These are phyloP conservation scores for Gymnopithys bicolor DNA, from an alignment of 2,797 vertebrate species.

Conservation along the genomic window DNA sequence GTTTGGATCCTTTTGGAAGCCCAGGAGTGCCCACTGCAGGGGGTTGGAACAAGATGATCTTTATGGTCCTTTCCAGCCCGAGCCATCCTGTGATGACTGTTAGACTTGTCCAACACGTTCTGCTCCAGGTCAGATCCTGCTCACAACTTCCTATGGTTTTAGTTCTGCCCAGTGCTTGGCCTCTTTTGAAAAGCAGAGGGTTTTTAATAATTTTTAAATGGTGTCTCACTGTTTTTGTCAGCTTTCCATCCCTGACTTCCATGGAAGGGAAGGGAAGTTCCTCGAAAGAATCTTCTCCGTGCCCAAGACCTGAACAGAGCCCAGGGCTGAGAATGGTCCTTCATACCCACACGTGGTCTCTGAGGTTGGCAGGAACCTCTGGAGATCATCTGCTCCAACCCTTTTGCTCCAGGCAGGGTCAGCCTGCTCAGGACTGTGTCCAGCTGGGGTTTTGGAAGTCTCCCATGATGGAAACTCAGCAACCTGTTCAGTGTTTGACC, in stretches of 20 bases:
- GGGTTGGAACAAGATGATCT: neutral
- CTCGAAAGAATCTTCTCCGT: neutral
- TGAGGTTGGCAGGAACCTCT: neutral
- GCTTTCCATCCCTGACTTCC: neutral
- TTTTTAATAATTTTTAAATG: neutral
- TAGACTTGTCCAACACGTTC: neutral
- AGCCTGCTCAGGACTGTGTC: neutral
- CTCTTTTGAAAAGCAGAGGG: neutral
- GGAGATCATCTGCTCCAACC: neutral
- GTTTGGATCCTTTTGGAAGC: neutral
- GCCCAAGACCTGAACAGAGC: neutral
- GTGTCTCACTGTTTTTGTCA: neutral
- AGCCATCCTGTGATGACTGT: neutral
- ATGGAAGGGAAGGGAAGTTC: neutral
- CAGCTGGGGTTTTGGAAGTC: neutral
- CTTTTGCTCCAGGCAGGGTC: neutral
- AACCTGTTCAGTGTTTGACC: neutral
- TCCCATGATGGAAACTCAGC: neutral
- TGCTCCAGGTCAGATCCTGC: neutral
- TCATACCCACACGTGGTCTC: rapidly evolving
- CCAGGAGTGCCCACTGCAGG: neutral
- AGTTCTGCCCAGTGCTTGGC: neutral
- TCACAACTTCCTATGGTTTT: neutral
- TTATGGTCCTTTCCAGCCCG: neutral
- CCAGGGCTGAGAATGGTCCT: neutral